Evolutionary conservation across 2,113 vertebrate genomes (phyloP).

Genomic region (Rhombomys opimus): DNA sequence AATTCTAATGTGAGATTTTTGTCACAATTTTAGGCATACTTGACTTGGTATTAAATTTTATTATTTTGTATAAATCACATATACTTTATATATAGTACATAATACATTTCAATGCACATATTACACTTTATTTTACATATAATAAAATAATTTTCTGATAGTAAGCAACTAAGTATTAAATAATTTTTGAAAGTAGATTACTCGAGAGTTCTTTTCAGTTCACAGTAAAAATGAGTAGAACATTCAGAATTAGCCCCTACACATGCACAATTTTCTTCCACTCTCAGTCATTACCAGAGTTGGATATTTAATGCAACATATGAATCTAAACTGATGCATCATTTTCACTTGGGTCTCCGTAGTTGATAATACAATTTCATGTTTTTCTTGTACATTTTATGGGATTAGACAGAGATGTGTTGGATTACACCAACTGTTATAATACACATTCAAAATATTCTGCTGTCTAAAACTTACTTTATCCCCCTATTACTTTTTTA

Average conservation of each 20-base stretch:
- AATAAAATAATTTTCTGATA: background rate
- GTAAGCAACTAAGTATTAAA: background rate
- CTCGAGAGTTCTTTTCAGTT: background rate
- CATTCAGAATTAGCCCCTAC: background rate
- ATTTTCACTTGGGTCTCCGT: background rate
- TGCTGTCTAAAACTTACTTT: background rate
- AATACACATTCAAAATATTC: background rate
- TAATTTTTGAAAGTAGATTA: background rate
- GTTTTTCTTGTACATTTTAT: background rate
- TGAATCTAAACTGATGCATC: background rate
- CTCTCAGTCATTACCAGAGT: background rate
- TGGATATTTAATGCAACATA: background rate
- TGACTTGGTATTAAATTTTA: background rate
- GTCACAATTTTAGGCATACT: background rate
- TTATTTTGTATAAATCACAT: background rate
- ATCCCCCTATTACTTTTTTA: no score
- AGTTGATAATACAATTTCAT: background rate
- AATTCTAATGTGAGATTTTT: background rate
- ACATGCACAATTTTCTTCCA: background rate
- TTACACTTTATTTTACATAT: background rate
- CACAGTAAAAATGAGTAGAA: background rate
- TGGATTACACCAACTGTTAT: background rate
- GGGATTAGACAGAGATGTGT: background rate
- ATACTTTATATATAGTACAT: background rate
- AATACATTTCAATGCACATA: background rate